Conservation (phyloP, 1,140 invertebrate genomes). For the Pantala flavescens region DNA sequence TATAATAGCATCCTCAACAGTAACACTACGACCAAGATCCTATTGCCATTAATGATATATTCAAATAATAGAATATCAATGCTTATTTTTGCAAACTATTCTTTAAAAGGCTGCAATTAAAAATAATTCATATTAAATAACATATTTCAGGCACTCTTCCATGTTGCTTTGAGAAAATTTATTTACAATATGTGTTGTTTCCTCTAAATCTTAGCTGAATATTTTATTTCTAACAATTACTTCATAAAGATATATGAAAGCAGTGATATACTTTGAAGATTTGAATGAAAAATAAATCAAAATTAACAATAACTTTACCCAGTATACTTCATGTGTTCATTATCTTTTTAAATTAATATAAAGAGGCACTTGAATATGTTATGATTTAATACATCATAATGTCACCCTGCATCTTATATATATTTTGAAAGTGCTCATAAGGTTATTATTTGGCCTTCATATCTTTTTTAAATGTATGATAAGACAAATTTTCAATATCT, state of each 20-base stretch:
- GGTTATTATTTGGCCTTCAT: neutral
- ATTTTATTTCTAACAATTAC: neutral
- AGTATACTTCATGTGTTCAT: neutral
- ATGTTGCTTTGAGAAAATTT: neutral
- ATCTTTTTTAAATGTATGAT: slow-evolving; percentile 1
- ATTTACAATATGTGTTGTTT: neutral
- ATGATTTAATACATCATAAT: neutral
- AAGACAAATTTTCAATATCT: slow-evolving; percentile 5
- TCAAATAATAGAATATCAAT: neutral
- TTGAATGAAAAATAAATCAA: neutral
- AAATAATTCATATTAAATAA: neutral
- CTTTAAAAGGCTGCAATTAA: neutral
- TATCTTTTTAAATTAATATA: neutral
- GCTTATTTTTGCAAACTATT: neutral
- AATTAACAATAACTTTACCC: neutral
- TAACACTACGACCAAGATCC: neutral
- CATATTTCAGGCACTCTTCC: neutral
- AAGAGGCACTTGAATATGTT: neutral
- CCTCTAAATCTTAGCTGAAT: neutral
- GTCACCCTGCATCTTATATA: neutral
- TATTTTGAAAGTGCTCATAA: neutral
- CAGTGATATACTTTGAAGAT: neutral
- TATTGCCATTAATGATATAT: neutral
- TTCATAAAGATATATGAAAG: neutral
- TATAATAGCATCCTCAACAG: neutral